Base-by-base conservation (phyloP, 2,113 vertebrate genomes). In the Gnathonemus echidnorhynchus region DNA sequence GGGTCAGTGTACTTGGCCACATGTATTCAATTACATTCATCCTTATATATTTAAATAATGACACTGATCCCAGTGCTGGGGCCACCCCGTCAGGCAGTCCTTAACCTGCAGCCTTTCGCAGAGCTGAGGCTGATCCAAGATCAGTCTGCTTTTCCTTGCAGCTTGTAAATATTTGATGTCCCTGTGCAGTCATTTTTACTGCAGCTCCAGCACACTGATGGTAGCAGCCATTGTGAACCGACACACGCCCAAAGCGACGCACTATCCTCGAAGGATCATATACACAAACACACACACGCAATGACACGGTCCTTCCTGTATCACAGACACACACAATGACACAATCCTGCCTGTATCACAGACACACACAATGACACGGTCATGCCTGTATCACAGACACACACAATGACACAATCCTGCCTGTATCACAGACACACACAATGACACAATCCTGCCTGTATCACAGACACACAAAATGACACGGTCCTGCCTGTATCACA, bases 301-400 rank as follows among this genome's bases (percentile, higher is more conserved):
- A 24, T 70, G 21, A 74, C 5, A 4, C 21, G 21, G 11, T 21
- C 35, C 46, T 31, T 48, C 70, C 49, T 24, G 49, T 53, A 53
- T 89, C 35, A 74, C 17, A 84, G 0, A 52, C 48, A 53, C 56
- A 62, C 62, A 77, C 87, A 88, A 7, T 80, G 42, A n/a, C 2
- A 19, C 7, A 0, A 66, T 89, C 87, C 50, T 90, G 92, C 89
- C 92, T 94, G 93, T 94, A 93, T 92, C 86, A 31, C 35, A 53
- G 19, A 87, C 21, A 88, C 17, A 46, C 27, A 52, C 45, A 89
- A 42, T 74, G 10, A 74, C 11, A 49, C 24, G 1, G 0, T 9
- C 35, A n/a, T 24, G 48, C 48, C 50, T 42, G 31, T 50, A 53
- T 89, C 19, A 80, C 66, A 84, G 89, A 89, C 58, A 45, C 48